A percentile compares a stretch with the other conserved stretches of the same genome.
These are phyloP conservation scores for Neomonachus schauinslandi DNA, from an alignment of 2,113 vertebrate species.

Conservation along the genomic window DNA sequence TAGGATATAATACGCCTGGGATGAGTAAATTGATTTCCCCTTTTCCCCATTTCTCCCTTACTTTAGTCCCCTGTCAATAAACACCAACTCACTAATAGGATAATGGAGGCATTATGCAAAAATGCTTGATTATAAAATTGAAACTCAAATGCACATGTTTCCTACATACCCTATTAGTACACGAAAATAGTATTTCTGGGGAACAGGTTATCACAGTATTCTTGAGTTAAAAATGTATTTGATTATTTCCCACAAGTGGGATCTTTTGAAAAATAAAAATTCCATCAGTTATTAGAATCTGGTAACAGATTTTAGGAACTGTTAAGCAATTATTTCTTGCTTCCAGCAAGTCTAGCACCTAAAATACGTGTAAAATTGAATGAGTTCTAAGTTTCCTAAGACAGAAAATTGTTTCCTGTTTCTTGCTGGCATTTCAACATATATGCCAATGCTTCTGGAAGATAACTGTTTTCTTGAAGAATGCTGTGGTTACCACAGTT, in stretches of 20 bases:
- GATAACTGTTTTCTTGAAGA: conserved; percentile 76
- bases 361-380: conserved; percentile 68
- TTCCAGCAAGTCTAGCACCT: conserved; percentile 73
- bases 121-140: background rate
- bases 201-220: background rate
- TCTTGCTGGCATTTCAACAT: conserved; percentile 70
- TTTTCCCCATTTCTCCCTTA: background rate
- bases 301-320: conserved; percentile 71
- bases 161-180: background rate
- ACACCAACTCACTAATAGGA: background rate
- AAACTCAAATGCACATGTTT: background rate
- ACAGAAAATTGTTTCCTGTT: conserved; percentile 74
- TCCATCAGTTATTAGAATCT: conserved; percentile 54
- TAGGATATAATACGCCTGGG: conserved; percentile 84
- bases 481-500: background rate
- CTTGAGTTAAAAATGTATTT: conserved; percentile 20
- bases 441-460: conserved; percentile 72
- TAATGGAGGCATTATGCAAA: background rate
- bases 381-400: conserved; percentile 66
- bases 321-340: conserved; percentile 73
- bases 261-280: conserved; percentile 53
- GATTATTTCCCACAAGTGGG: conserved; percentile 39
- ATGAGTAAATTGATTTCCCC: conserved; percentile 72
- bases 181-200: background rate
- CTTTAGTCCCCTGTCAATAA: background rate